These are phyloP conservation scores for Drosophila murphyi DNA, from an alignment of 1,140 invertebrate species.

Conservation along the genomic window DNA sequence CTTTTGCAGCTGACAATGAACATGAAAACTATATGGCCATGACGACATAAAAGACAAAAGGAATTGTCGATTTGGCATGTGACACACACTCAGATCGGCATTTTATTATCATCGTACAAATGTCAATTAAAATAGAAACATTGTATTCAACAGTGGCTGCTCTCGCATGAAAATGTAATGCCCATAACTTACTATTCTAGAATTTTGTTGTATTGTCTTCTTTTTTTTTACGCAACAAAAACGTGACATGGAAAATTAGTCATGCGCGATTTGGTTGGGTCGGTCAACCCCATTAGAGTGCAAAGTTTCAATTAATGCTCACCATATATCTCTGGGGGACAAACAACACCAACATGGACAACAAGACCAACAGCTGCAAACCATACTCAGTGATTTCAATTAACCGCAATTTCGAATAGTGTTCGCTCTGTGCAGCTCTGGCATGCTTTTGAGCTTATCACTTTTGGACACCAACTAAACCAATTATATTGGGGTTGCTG, in stretches of 20 bases:
- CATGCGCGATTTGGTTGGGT: conserved; percentile 70
- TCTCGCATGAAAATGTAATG: background rate
- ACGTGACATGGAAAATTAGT: conserved; percentile 69
- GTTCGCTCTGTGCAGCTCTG: conserved; percentile 25
- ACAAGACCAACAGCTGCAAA: conserved; percentile 41
- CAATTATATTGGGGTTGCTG: conserved; percentile 64
- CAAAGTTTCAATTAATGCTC: conserved; percentile 78
- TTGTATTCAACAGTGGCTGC: conserved; percentile 4
- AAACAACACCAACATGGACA: conserved; percentile 31
- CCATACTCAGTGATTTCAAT: conserved; percentile 76
- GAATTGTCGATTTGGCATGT: conserved; percentile 68
- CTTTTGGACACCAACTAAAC: conserved; percentile 56
- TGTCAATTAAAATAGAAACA: conserved; percentile 74
- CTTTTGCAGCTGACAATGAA: conserved; percentile 47
- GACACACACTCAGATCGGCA: conserved; percentile 57
- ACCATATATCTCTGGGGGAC: conserved; percentile 40
- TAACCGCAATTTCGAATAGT: conserved; percentile 76
- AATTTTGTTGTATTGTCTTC: background rate
- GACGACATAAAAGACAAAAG: conserved; percentile 18
- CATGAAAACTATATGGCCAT: conserved; percentile 48
- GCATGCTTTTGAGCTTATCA: conserved; percentile 47
- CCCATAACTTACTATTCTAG: background rate
- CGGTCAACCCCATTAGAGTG: conserved; percentile 64
- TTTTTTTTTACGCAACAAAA: background rate
- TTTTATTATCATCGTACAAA: conserved; percentile 68